Conservation (phyloP, 2,888 invertebrate species). For the Heteropelma amictum region DNA sequence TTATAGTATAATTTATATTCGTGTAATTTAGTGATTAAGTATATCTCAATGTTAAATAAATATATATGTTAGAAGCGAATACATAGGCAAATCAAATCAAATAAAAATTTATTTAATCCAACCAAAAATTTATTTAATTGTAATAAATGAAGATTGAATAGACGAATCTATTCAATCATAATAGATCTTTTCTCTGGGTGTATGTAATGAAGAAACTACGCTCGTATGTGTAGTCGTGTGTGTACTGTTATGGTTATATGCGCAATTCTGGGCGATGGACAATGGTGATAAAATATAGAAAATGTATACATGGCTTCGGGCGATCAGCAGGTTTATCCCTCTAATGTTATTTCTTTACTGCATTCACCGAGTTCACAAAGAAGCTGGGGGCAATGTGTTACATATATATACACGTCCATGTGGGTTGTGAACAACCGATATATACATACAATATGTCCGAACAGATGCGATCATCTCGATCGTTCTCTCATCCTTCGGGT, state of each 20-base stretch:
- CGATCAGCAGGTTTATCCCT: background rate
- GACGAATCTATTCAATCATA: no score
- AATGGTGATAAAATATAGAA: background rate
- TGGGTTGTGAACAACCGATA: background rate
- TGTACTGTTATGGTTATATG: background rate
- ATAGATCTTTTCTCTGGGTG: no score
- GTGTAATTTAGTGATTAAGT: no score
- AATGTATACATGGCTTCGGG: background rate
- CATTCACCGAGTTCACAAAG: slow-evolving; percentile 27
- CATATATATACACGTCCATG: background rate
- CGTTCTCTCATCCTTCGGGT: slow-evolving; percentile 19
- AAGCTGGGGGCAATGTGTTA: slow-evolving; percentile 21
- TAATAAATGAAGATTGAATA: no score
- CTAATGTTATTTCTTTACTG: background rate
- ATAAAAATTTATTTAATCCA: no score
- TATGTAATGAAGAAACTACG: no score
- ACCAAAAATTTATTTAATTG: no score
- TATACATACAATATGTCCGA: slow-evolving; percentile 7
- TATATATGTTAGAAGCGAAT: no score
- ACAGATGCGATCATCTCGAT: slow-evolving; percentile 27
- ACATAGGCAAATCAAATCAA: no score
- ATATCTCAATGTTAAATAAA: no score
- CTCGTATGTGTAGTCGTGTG: no score
- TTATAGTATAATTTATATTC: no score
- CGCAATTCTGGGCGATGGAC: background rate